Conservation (phyloP, 2,797 vertebrate species). For the Helostoma temminkii region DNA sequence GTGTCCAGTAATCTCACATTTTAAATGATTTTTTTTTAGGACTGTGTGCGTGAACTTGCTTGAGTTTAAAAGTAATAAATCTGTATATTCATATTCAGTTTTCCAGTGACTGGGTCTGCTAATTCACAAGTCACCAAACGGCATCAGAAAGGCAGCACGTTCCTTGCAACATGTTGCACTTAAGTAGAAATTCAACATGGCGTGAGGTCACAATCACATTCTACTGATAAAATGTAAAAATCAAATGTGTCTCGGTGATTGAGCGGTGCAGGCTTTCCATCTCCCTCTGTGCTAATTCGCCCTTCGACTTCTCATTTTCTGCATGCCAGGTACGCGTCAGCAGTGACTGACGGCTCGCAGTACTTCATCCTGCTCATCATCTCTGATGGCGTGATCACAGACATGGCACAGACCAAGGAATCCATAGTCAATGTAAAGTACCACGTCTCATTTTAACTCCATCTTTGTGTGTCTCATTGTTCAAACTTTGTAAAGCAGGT, state of each 20-base stretch:
- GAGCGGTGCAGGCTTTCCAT: neutral
- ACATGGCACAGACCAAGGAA: constrained; percentile 99
- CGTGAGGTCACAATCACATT: no score
- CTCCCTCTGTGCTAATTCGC: neutral
- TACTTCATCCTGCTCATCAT: constrained; percentile 99
- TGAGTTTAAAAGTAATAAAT: no score
- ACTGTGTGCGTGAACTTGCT: no score
- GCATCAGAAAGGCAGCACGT: no score
- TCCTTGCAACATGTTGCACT: no score
- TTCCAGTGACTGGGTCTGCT: no score
- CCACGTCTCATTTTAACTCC: constrained; percentile 39
- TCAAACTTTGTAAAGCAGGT: neutral
- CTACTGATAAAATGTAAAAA: neutral
- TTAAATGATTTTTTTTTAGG: no score
- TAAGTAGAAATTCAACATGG: no score
- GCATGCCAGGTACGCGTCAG: constrained; percentile 90
- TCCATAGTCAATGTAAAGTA: constrained; percentile 93
- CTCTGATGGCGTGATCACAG: constrained; percentile 98
- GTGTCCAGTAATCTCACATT: no score
- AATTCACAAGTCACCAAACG: no score
- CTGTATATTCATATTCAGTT: no score
- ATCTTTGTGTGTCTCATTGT: neutral
- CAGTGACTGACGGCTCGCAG: constrained; percentile 95
- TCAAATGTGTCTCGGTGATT: neutral
- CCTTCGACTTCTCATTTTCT: constrained; percentile 28